A percentile compares a stretch with the other conserved stretches of the same genome.
phyloP scores from a whole-genome alignment of 2,797 vertebrate genomes.

The Nyctibius grandis region DNA sequence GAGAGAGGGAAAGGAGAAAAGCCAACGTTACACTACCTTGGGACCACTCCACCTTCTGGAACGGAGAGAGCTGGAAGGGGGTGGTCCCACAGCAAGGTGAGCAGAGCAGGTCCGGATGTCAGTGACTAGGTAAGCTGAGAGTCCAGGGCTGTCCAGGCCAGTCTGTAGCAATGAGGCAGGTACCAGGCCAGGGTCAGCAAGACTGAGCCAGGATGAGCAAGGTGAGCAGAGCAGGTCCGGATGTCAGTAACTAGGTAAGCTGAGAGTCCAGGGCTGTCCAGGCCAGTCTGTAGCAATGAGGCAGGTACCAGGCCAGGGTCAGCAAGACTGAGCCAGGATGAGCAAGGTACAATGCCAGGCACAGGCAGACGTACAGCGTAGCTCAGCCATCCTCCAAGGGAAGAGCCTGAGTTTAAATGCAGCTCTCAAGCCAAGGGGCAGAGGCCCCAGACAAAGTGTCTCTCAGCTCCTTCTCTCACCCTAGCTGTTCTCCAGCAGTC shows the following conservation, averaged over 20 bases:
- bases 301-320: not conserved
- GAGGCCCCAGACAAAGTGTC: not conserved
- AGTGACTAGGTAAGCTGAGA: not conserved
- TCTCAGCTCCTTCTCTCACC: not conserved
- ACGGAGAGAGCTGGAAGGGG: not conserved
- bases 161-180: not conserved
- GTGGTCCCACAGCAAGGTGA: not conserved
- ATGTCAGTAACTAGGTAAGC: not conserved
- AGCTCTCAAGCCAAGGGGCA: not conserved
- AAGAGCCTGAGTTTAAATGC: not conserved
- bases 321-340: not conserved
- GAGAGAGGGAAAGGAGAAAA: constrained; percentile 30
- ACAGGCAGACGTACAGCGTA: not conserved
- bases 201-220: not conserved
- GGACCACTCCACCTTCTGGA: constrained; percentile 35
- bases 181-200: not conserved
- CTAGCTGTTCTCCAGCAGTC: not conserved
- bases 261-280: not conserved
- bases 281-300: not conserved
- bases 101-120: not conserved
- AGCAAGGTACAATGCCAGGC: not conserved
- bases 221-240: not conserved
- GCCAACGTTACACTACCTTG: not conserved
- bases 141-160: not conserved
- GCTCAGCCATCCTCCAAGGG: not conserved